These are phyloP conservation scores for Oncorhynchus clarkii DNA, from an alignment of 2,113 vertebrate species.

Conservation along the genomic window DNA sequence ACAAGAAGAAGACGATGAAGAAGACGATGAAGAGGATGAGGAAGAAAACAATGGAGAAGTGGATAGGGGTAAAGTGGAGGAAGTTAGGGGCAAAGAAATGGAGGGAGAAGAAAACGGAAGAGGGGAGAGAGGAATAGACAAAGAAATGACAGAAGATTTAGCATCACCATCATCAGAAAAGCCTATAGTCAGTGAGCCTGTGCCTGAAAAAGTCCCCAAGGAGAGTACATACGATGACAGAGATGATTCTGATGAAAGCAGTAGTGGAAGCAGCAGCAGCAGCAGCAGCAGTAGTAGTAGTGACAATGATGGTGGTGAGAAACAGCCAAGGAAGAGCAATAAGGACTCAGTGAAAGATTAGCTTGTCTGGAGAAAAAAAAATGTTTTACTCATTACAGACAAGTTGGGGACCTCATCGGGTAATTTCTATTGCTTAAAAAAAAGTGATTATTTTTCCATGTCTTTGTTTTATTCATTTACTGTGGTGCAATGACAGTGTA, in stretches of 20 bases:
- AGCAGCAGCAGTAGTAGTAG: slow-evolving; percentile 27
- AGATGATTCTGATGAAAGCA: slow-evolving; percentile 26
- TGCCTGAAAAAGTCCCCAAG: neutral
- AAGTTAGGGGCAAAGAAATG: slow-evolving; percentile 74
- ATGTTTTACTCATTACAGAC: neutral
- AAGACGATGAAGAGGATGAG: slow-evolving; percentile 39
- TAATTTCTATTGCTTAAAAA: slow-evolving; percentile 34
- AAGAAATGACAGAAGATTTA: neutral
- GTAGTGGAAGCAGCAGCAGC: slow-evolving; percentile 27
- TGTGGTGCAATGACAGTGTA: too few species aligned
- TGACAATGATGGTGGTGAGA: slow-evolving; percentile 18
- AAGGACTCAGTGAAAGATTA: slow-evolving; percentile 34
- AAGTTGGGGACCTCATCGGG: neutral
- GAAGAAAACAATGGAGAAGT: slow-evolving; percentile 3
- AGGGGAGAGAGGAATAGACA: slow-evolving; percentile 4
- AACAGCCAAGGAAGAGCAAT: slow-evolving; percentile 12
- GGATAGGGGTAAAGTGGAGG: neutral
- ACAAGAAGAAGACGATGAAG: slow-evolving; percentile 67
- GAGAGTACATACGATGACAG: slow-evolving; percentile 12
- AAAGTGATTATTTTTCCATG: neutral
- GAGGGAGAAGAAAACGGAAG: slow-evolving; percentile 37
- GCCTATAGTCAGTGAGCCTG: neutral
- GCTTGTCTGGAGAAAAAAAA: neutral
- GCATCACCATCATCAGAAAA: too few species aligned
- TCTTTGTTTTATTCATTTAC: neutral